A percentile compares a stretch with the other conserved stretches of the same genome.
Evolutionary conservation across 2,113 vertebrate species (phyloP).

Genomic region (Urocolius indicus): DNA sequence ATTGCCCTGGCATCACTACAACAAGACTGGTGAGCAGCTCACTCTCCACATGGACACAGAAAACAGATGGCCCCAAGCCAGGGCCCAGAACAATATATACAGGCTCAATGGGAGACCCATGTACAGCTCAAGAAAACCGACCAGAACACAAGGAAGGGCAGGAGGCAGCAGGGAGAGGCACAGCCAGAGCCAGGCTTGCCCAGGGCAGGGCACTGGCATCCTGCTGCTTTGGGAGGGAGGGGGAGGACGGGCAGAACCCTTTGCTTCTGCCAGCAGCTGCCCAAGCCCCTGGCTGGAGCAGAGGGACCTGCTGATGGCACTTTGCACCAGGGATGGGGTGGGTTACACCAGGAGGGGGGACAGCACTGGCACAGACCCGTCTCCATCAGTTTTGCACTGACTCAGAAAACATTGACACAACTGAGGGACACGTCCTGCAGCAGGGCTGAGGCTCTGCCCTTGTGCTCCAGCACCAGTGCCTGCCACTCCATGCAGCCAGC

Average conservation of each 20-base stretch:
- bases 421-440: neutral
- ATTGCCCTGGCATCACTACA: slow-evolving; percentile 60
- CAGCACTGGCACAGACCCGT: neutral
- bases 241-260: neutral
- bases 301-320: neutral
- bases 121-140: slow-evolving; percentile 46
- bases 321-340: neutral
- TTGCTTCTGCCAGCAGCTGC: neutral
- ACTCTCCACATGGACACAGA: slow-evolving; percentile 71
- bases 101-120: slow-evolving; percentile 64
- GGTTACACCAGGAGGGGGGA: neutral
- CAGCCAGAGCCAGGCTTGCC: neutral
- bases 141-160: slow-evolving; percentile 10
- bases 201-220: fast-evolving
- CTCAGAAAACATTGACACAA: neutral
- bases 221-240: neutral
- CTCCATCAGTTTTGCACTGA: neutral
- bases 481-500: neutral
- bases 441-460: neutral
- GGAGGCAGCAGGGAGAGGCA: neutral
- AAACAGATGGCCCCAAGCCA: slow-evolving; percentile 42
- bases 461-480: fast-evolving
- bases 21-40: slow-evolving; percentile 66
- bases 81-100: slow-evolving; percentile 72
- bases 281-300: neutral